These are phyloP conservation scores for Cirrhinus molitorella DNA, from an alignment of 2,797 vertebrate genomes.

Conservation along the genomic window DNA sequence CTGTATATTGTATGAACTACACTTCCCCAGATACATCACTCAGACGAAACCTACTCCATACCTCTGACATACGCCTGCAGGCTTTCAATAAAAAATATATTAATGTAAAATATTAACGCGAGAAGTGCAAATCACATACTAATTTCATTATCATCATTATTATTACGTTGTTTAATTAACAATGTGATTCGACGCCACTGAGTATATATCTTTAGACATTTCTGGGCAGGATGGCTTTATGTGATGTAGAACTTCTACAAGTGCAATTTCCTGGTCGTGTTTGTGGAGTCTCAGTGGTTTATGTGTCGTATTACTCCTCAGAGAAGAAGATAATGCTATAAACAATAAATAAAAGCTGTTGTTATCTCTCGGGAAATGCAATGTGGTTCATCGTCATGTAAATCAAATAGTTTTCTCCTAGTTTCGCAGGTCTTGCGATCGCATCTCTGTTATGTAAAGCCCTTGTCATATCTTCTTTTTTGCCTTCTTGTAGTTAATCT, in stretches of 20 bases:
- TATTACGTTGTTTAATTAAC: not conserved
- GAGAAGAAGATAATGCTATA: slow-evolving; percentile 2
- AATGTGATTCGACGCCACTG: not conserved
- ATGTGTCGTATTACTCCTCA: slow-evolving; percentile 7
- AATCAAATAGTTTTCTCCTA: slow-evolving; percentile 10
- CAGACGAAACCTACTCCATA: not conserved
- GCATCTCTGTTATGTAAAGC: slow-evolving; percentile 6
- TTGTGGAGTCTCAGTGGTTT: not conserved
- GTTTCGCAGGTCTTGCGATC: not conserved
- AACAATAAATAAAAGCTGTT: slow-evolving; percentile 3
- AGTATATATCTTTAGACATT: not conserved
- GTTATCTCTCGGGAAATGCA: not conserved
- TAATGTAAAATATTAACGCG: slow-evolving; percentile 13
- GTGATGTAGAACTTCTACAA: not conserved
- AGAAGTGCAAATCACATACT: not conserved
- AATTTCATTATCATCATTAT: not conserved
- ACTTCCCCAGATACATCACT: slow-evolving; percentile 31
- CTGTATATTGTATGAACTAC: slow-evolving; percentile 41
- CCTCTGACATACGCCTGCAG: slow-evolving; percentile 23
- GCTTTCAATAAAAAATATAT: slow-evolving; percentile 12
- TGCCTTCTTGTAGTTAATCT: slow-evolving; percentile 29
- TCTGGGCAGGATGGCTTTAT: not conserved
- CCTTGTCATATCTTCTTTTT: slow-evolving; percentile 15
- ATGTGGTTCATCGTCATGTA: not conserved
- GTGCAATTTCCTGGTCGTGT: not conserved